Percentiles rank a stretch among this genome's conserved stretches.
Conservation (phyloP, 2,888 invertebrate genomes). For the Boloria euphrosyne region DNA sequence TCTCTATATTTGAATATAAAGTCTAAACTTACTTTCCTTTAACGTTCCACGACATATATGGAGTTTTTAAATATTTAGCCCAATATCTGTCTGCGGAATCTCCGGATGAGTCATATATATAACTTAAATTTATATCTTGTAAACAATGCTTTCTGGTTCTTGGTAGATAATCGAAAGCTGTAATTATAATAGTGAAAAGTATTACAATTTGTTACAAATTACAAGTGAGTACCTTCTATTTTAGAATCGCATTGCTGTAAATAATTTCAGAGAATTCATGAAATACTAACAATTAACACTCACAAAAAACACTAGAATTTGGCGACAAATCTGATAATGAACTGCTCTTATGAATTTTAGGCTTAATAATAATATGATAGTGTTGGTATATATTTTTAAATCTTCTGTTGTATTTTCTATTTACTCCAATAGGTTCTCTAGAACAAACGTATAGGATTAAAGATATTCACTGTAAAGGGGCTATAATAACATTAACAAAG, state of each 20-base stretch:
- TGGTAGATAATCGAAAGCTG: slow-evolving; percentile 62
- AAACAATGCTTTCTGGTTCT: slow-evolving; percentile 47
- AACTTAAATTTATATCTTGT: slow-evolving; percentile 22
- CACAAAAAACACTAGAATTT: slow-evolving; percentile 65
- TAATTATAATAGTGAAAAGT: slow-evolving; percentile 36
- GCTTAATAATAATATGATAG: slow-evolving; percentile 73
- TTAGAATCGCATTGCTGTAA: background rate
- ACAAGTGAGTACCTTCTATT: too few species aligned
- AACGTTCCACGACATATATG: slow-evolving; percentile 68
- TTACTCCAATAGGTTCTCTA: slow-evolving; percentile 45
- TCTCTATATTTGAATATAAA: background rate
- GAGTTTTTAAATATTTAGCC: slow-evolving; percentile 46
- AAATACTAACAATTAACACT: slow-evolving; percentile 60
- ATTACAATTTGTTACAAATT: too few species aligned
- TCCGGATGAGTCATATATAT: slow-evolving; percentile 56
- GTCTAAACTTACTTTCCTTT: slow-evolving; percentile 64
- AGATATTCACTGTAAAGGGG: background rate
- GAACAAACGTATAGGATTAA: slow-evolving; percentile 23
- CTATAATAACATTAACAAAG: too few species aligned
- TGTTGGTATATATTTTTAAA: slow-evolving; percentile 60
- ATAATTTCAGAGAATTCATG: slow-evolving; percentile 7
- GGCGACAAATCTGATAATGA: slow-evolving; percentile 67
- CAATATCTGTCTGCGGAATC: slow-evolving; percentile 55
- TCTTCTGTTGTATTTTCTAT: slow-evolving; percentile 52
- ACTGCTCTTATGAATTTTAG: slow-evolving; percentile 62